Conservation (phyloP, 2,888 invertebrate species). For the Micoletzkya japonica region DNA sequence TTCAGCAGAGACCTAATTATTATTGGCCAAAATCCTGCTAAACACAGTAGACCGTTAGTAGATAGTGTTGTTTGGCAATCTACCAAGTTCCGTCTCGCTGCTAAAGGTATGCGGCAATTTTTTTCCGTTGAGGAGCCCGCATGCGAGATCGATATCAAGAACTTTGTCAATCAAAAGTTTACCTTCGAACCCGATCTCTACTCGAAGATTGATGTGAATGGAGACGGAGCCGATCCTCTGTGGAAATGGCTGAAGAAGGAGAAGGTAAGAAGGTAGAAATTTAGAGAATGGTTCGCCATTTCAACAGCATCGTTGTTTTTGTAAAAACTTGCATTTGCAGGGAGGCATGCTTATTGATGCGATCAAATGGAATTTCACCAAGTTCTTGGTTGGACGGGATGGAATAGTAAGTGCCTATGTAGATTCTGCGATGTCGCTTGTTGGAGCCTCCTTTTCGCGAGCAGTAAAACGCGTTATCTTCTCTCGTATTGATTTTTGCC, state of each 20-base stretch:
- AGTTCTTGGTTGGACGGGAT: slow-evolving; percentile 76
- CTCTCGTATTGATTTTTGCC: no score
- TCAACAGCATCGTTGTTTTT: no score
- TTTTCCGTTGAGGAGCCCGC: slow-evolving; percentile 76
- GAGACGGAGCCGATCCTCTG: slow-evolving; percentile 73
- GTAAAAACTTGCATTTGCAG: slow-evolving; percentile 18
- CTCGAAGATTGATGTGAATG: slow-evolving; percentile 75
- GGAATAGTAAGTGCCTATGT: slow-evolving; percentile 45
- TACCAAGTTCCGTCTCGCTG: no score
- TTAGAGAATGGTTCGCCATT: neutral
- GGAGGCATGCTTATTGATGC: slow-evolving; percentile 61
- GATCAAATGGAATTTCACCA: slow-evolving; percentile 88
- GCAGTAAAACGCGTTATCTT: no score
- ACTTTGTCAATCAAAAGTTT: slow-evolving; percentile 65
- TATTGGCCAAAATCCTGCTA: no score
- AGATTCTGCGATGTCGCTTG: no score
- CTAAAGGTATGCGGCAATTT: no score
- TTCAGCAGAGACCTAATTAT: no score
- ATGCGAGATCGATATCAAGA: slow-evolving; percentile 74
- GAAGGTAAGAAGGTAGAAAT: slow-evolving; percentile 62
- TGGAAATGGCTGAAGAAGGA: slow-evolving; percentile 74
- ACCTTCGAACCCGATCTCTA: slow-evolving; percentile 67
- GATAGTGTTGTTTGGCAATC: no score
- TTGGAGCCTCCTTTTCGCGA: no score
- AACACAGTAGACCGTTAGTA: no score